Conservation (phyloP, 2,113 vertebrate species). For the Kryptolebias marmoratus region DNA sequence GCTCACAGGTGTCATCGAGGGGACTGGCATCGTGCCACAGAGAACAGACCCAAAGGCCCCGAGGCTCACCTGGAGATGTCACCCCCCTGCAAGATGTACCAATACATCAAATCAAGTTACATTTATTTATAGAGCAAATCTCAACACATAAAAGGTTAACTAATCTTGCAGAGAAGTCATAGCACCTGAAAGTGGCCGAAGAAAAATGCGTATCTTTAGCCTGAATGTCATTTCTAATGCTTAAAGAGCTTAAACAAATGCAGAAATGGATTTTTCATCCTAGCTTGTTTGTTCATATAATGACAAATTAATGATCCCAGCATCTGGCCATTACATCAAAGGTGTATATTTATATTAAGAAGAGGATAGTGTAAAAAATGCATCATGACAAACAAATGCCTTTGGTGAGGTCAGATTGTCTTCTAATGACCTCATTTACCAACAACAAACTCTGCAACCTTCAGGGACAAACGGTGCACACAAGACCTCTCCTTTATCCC, state of each 20-base stretch:
- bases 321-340: conserved; percentile 50
- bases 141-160: background rate
- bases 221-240: conserved; percentile 15
- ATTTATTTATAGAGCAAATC: background rate
- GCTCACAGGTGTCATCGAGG: conserved; percentile 70
- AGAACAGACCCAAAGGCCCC: conserved; percentile 49
- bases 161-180: conserved; percentile 11
- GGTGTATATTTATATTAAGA: conserved; percentile 62
- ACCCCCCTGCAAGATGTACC: conserved; percentile 42
- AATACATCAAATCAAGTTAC: conserved; percentile 13
- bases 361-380: conserved; percentile 35
- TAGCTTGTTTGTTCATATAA: conserved; percentile 42
- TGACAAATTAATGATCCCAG: conserved; percentile 51
- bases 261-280: conserved; percentile 15
- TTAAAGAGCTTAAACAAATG: conserved; percentile 20
- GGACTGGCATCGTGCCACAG: conserved; percentile 61
- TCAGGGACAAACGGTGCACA: conserved; percentile 56
- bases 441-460: conserved; percentile 61
- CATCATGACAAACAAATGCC: conserved; percentile 62
- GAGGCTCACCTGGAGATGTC: conserved; percentile 49
- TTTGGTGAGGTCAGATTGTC: conserved; percentile 74
- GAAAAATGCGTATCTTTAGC: background rate
- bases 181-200: conserved; percentile 2
- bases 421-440: conserved; percentile 73
- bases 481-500: conserved; percentile 51